phyloP scores from a whole-genome alignment of 2,797 vertebrate species.

The Gymnothorax javanicus region DNA sequence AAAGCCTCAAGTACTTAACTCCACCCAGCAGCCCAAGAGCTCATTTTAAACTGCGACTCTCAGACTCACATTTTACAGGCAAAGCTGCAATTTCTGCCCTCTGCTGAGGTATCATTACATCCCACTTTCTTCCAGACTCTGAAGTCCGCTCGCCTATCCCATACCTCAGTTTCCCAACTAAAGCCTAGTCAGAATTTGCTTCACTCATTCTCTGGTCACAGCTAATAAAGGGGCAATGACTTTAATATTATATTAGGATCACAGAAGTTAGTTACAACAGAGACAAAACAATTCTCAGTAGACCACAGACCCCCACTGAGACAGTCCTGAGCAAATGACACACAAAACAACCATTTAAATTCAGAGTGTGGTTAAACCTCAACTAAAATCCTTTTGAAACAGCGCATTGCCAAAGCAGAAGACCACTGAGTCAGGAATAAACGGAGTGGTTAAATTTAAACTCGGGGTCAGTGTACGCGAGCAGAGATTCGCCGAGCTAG shows the following conservation, averaged over 20 bases:
- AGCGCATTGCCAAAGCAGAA: not conserved
- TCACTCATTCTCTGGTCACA: not conserved
- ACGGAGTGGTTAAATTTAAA: conserved; percentile 40
- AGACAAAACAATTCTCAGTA: not conserved
- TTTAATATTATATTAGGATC: not conserved
- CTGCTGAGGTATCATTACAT: not conserved
- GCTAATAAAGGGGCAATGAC: not conserved
- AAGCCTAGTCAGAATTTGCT: not conserved
- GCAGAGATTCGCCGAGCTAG: not conserved
- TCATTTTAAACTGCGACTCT: not conserved
- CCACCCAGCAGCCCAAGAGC: not conserved
- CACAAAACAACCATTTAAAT: not conserved
- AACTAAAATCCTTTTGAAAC: too few relatives aligned
- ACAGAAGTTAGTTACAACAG: not conserved
- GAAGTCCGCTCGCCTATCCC: not conserved
- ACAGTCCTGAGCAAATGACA: not conserved
- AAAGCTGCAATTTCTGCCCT: not conserved
- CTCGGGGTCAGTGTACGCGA: conserved; percentile 36
- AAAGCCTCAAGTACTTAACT: conserved; percentile 11
- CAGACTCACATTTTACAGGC: not conserved
- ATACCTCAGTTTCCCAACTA: conserved; percentile 6
- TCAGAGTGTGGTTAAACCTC: not conserved
- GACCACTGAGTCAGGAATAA: not conserved
- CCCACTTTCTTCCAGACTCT: not conserved
- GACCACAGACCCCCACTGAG: too few relatives aligned